Evolutionary conservation across 2,797 vertebrate species (phyloP).

Genomic region (Molossus molossus): DNA sequence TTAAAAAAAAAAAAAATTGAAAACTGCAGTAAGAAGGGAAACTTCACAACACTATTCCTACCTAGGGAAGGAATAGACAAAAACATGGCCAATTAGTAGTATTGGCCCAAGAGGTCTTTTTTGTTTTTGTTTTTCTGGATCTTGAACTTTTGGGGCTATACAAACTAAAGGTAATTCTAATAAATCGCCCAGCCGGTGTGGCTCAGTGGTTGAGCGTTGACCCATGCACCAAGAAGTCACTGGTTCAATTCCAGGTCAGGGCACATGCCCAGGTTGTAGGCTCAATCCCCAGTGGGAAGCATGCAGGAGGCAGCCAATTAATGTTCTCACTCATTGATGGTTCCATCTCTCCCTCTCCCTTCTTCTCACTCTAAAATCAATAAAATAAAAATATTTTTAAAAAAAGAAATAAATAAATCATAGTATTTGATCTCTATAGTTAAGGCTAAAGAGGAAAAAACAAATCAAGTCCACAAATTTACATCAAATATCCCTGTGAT

Average conservation of each 20-base stretch:
- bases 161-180: slow-evolving; percentile 6
- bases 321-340: too few species aligned
- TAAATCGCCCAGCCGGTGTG: not conserved
- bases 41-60: not conserved
- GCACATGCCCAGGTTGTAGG: too few species aligned
- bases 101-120: not conserved
- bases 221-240: too few species aligned
- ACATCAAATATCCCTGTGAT: slow-evolving; percentile 23
- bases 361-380: too few species aligned
- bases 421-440: slow-evolving; percentile 9
- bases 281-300: too few species aligned
- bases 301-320: too few species aligned
- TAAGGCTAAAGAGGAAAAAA: slow-evolving; percentile 12
- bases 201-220: too few species aligned
- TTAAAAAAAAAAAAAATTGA: not conserved
- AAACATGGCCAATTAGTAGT: not conserved
- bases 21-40: not conserved
- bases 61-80: not conserved
- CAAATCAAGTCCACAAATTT: slow-evolving; percentile 11
- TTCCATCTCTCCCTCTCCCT: too few species aligned
- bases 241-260: too few species aligned
- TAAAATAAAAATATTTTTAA: too few species aligned
- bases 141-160: not conserved
- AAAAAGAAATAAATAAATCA: not conserved
- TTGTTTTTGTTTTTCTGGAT: slow-evolving; percentile 36